Base-by-base conservation (phyloP, 30 jellyfish, hydroid and myxozoan species). In the Hydractinia echinata region DNA sequence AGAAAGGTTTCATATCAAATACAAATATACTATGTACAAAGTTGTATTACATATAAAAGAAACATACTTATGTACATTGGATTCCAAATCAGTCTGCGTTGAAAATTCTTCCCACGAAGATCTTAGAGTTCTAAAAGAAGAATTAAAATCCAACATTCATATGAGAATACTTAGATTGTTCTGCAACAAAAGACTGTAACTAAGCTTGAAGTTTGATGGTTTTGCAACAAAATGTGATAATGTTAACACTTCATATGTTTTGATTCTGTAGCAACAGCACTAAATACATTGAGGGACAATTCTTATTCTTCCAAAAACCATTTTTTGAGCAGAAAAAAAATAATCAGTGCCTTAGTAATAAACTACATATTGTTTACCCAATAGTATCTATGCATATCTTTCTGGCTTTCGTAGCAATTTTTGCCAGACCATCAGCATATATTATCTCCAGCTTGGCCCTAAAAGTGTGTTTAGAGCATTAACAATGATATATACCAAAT, bases 101-200 rank as follows among this genome's bases (percentile, higher is more conserved):
- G 95, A 92, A 66, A 92, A 76, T 21, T 84, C 70, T 81, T 92
- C 98, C 98, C 98, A 92, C 11, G 98, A 85, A 8, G 49, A 21
- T 19, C 71, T 83, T 72, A 84, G 52, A 1, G 98, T 83, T 18
- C 98, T 91, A 53, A 4, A 58, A 14, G 44, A 4, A 83, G 76
- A 55, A 71, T 16, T 13, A 60, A 60, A 60, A 15, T 60, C n/a
- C 0, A 1, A 60, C n/a, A 16, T 60, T 60, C 20, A 14, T 60
- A 14, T 60, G 70, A 60, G 0, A 60, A 0, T 30, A 30, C 44
- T 30, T 30, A 30, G 44, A 30, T 30, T 30, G 44, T 30, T 30
- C 44, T 2, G 2, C 44, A 30, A 30, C 44, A 30, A 30, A 30
- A 30, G 44, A 30, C 44, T 30, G 44, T 30, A 30, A 30, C 44